Base-by-base conservation (phyloP, 2,113 vertebrate species). In the Pontoporia blainvillei region DNA sequence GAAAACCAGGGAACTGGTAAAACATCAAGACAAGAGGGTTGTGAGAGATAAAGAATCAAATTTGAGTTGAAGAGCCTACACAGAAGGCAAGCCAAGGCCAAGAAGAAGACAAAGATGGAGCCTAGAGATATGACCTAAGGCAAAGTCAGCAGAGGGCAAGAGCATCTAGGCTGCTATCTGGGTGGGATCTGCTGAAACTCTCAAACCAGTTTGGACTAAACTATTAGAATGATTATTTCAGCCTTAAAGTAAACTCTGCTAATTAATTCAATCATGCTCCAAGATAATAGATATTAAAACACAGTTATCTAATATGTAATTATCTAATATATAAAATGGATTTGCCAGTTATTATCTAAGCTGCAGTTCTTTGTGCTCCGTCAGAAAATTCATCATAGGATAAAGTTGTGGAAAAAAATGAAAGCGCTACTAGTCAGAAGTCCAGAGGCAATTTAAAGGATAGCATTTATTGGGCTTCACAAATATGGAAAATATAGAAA, bases 261-360 rank as follows among this genome's bases (percentile, higher is more conserved):
- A 15, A 82, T 96, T 79, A 83, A 93, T 67, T 67, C 73, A 86
- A 1, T 90, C 72, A 75, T 76, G 49, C 23, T 76, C 67, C 72
- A 86, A 86, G 54, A 90, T 91, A 72, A 87, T 75, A 86, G 59
- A 76, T 66, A 76, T 36, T 83, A 94, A 95, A 84, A 27, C 59
- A 75, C 36, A 64, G 20, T 95, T 86, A 64, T 73, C 92, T 76
- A 67, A 86, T n/a, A 54, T 79, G 25, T 27, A 89, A 46, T 91
- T 93, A 78, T 61, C 44, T 92, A 82, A 76, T 88, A 84, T 49
- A 29, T 59, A 49, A 27, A 67, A 88, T 85, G 12, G n/a, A 27
- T 34, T 64, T 81, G 89, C 36, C 27, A 29, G n/a, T 89, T 67
- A 85, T 86, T 76, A 88, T 54, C 25, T 86, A 91, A 95, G 82